phyloP scores from a whole-genome alignment of 1,140 invertebrate genomes.

The Bemisia tabaci region DNA sequence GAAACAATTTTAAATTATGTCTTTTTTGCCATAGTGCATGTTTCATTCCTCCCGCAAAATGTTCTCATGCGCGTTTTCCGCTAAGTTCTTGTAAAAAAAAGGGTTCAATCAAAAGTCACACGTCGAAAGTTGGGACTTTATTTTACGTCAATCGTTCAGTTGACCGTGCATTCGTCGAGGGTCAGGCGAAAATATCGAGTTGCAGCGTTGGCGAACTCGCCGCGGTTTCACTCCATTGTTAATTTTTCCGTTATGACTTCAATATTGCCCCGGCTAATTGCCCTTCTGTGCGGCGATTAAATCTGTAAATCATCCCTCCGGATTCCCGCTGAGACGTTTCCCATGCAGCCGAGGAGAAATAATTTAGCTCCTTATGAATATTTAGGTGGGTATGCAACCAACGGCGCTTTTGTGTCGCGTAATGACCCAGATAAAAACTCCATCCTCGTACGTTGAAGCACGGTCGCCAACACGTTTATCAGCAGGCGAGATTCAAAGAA shows the following conservation, averaged over 20 bases:
- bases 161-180: no score
- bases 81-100: no score
- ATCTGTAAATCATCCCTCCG: background rate
- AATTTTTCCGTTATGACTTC: background rate
- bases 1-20: no score
- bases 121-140: no score
- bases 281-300: background rate
- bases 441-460: background rate
- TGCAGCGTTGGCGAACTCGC: no score
- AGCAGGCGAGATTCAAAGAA: background rate
- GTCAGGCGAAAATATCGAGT: no score
- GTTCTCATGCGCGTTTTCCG: no score
- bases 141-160: no score
- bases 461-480: background rate
- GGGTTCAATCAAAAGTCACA: no score
- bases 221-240: background rate
- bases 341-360: background rate
- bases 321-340: background rate
- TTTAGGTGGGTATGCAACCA: background rate
- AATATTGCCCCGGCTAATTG: background rate
- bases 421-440: background rate
- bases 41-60: no score
- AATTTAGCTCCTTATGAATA: background rate
- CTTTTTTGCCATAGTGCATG: no score
- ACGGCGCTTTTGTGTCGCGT: background rate